Conservation (phyloP, 2,888 invertebrate species). For the Ecliptopera silaceata region DNA sequence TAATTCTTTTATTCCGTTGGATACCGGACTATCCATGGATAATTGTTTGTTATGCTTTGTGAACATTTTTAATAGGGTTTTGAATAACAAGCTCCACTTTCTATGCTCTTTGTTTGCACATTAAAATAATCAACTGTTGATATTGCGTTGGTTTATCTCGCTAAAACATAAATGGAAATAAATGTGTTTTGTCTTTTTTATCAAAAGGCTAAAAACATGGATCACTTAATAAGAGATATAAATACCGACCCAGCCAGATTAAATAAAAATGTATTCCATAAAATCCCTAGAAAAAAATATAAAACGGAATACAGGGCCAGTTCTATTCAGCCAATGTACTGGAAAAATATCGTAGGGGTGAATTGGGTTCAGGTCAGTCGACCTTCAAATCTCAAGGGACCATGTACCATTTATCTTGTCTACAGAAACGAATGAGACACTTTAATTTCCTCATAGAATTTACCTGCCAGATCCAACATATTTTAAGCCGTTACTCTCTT, state of each 20-base stretch:
- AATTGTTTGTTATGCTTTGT: constrained; percentile 17
- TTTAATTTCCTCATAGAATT: constrained; percentile 15
- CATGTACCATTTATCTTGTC: constrained; percentile 20
- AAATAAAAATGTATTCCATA: neutral
- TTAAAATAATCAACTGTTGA: neutral
- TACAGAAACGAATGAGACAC: constrained; percentile 16
- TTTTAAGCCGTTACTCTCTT: no score
- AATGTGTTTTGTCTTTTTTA: no score
- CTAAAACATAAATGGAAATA: neutral
- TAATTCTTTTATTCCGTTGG: constrained; percentile 15
- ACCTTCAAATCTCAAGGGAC: constrained; percentile 24
- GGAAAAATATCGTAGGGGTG: constrained; percentile 12
- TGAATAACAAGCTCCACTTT: constrained; percentile 2
- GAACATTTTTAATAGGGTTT: constrained; percentile 9
- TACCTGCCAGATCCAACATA: neutral
- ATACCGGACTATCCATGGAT: constrained; percentile 16
- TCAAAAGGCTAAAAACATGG: no score
- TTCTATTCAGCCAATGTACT: constrained; percentile 1
- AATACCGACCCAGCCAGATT: neutral
- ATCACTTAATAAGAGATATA: neutral
- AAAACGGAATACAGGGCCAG: neutral
- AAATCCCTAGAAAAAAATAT: neutral
- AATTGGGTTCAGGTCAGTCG: constrained; percentile 17
- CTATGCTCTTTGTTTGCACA: neutral
- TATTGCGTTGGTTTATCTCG: neutral